These are phyloP conservation scores for Otis tarda DNA, from an alignment of 2,113 vertebrate genomes.

Conservation along the genomic window DNA sequence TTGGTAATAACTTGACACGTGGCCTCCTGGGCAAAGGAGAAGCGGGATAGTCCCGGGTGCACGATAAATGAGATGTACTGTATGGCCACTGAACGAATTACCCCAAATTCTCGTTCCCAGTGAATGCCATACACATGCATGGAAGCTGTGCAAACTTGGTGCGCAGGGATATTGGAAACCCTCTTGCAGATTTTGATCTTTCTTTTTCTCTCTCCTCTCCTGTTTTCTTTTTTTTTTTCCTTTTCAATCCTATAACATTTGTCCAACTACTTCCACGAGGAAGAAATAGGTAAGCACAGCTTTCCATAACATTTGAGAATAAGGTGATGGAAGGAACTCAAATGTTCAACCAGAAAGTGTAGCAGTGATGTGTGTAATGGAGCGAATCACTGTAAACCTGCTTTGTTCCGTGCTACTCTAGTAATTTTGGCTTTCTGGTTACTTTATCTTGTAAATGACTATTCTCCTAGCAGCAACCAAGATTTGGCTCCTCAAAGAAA, in stretches of 20 bases:
- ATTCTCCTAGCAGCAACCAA: neutral
- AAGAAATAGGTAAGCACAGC: slow-evolving; percentile 50
- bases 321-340: neutral
- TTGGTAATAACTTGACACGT: neutral
- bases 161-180: neutral
- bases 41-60: neutral
- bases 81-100: neutral
- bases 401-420: neutral
- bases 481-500: neutral
- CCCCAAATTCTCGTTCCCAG: neutral
- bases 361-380: neutral
- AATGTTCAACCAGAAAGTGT: neutral
- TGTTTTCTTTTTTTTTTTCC: neutral
- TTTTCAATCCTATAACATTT: slow-evolving; percentile 29
- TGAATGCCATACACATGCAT: too few relatives aligned
- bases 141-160: neutral
- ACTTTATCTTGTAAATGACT: neutral
- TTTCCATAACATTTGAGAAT: neutral
- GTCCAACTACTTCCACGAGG: slow-evolving; percentile 10
- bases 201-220: slow-evolving; percentile 6
- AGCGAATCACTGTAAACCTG: neutral
- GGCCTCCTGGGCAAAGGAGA: neutral
- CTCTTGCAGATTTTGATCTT: slow-evolving; percentile 8
- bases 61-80: neutral
- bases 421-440: neutral